Evolutionary conservation across 2,113 vertebrate genomes (phyloP).

Genomic region (Macquaria australasica): DNA sequence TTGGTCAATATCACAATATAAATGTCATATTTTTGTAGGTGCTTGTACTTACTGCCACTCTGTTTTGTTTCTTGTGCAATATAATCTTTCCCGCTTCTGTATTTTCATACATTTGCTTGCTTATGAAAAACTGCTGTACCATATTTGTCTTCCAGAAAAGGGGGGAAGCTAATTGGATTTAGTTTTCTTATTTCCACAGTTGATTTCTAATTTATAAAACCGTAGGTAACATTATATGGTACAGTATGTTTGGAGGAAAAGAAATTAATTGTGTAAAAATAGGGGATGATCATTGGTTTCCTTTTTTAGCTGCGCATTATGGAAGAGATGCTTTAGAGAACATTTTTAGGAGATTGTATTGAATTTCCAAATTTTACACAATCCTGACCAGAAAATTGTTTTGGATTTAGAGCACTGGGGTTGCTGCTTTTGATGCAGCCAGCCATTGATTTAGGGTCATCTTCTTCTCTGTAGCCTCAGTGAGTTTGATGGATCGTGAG

Average conservation of each 20-base stretch:
- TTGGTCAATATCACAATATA: constrained; percentile 28
- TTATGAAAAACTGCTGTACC: background rate
- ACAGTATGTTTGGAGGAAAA: background rate
- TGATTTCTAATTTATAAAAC: constrained; percentile 10
- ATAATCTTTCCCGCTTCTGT: background rate
- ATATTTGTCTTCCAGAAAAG: background rate
- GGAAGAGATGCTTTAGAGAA: background rate
- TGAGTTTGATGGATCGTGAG: constrained; percentile 51
- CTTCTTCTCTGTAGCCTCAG: constrained; percentile 9
- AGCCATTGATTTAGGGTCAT: constrained; percentile 30
- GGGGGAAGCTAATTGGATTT: background rate
- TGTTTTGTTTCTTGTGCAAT: background rate
- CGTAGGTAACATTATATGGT: background rate
- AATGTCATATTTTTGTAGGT: constrained; percentile 26
- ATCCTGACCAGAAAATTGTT: constrained; percentile 16
- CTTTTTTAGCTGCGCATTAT: constrained; percentile 7
- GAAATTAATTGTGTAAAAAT: background rate
- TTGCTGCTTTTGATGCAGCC: constrained; percentile 21
- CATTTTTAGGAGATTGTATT: constrained; percentile 11
- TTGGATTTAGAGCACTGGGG: constrained; percentile 2
- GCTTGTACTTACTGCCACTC: background rate
- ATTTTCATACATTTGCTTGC: background rate
- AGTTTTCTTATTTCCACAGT: constrained; percentile 16
- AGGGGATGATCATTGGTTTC: background rate
- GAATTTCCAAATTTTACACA: constrained; percentile 30